phyloP scores from a whole-genome alignment of 2,113 vertebrate species.

The Mirza zaza region DNA sequence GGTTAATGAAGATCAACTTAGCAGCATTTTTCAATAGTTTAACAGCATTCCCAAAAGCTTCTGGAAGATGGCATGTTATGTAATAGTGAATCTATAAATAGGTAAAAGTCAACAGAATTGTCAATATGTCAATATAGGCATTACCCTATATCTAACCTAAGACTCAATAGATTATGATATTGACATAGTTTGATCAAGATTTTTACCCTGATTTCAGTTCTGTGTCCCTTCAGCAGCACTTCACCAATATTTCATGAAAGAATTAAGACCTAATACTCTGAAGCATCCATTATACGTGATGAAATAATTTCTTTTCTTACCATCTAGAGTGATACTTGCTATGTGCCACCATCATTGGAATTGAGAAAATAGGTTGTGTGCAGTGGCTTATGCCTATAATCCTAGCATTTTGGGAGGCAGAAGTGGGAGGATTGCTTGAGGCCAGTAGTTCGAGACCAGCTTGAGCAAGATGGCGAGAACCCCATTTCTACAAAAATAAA shows the following conservation, averaged over 20 bases:
- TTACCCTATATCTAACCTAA: not conserved
- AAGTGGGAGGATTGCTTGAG: too few species aligned
- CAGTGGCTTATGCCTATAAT: too few species aligned
- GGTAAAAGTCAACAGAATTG: not conserved
- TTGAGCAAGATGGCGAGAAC: too few species aligned
- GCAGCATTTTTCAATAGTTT: not conserved
- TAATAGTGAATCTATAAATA: not conserved
- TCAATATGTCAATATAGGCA: not conserved
- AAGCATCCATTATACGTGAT: not conserved
- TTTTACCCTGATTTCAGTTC: not conserved
- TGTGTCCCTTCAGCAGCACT: not conserved
- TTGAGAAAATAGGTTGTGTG: not conserved
- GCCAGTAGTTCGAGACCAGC: too few species aligned
- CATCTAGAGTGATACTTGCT: not conserved
- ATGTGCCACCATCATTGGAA: not conserved
- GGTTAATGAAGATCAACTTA: not conserved
- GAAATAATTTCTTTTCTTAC: not conserved
- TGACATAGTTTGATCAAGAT: not conserved
- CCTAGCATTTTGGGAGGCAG: too few species aligned
- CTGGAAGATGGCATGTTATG: not conserved
- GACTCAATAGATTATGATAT: not conserved
- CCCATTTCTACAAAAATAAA: too few species aligned
- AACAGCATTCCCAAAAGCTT: not conserved
- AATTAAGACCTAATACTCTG: not conserved
- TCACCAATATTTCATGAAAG: not conserved